Percentiles rank a stretch among this genome's conserved stretches.
Evolutionary conservation across 2,797 vertebrate species (phyloP).

Genomic region (Eospalax fontanierii): DNA sequence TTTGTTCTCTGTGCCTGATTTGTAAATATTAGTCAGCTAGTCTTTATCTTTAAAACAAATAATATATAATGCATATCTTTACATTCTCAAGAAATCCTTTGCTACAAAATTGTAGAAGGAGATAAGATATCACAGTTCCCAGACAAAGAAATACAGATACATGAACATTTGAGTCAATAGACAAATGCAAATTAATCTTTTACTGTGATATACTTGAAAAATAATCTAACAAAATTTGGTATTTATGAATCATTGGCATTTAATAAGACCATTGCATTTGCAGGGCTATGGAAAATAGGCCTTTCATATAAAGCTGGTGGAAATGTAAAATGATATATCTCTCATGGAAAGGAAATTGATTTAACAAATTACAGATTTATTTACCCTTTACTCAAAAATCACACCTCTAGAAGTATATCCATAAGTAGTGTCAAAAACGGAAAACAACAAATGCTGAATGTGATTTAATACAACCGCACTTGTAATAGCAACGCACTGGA

Average conservation of each 20-base stretch:
- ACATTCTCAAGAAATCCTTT: slow-evolving; percentile 39
- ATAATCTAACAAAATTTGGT: not conserved
- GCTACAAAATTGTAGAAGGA: slow-evolving; percentile 16
- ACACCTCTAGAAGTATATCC: not conserved
- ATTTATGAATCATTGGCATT: slow-evolving; percentile 31
- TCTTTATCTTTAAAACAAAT: slow-evolving; percentile 48
- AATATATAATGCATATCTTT: not conserved
- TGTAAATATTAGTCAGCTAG: slow-evolving; percentile 55
- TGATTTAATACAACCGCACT: not conserved
- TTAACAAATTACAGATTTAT: not conserved
- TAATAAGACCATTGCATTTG: not conserved
- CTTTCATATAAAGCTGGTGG: not conserved
- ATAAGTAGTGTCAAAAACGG: slow-evolving; percentile 28
- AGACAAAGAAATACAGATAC: slow-evolving; percentile 42
- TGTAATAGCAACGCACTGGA: slow-evolving; percentile 14
- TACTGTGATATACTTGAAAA: not conserved
- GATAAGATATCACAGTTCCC: not conserved
- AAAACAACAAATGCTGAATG: slow-evolving; percentile 15
- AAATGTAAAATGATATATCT: not conserved
- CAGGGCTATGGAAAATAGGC: not conserved
- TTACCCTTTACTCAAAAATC: not conserved
- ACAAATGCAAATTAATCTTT: slow-evolving; percentile 16
- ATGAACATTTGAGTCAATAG: slow-evolving; percentile 31
- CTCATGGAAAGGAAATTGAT: not conserved
- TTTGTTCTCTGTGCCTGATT: slow-evolving; percentile 29